Evolutionary conservation across 2,888 invertebrate species (phyloP).

Genomic region (Microplitis manilae): DNA sequence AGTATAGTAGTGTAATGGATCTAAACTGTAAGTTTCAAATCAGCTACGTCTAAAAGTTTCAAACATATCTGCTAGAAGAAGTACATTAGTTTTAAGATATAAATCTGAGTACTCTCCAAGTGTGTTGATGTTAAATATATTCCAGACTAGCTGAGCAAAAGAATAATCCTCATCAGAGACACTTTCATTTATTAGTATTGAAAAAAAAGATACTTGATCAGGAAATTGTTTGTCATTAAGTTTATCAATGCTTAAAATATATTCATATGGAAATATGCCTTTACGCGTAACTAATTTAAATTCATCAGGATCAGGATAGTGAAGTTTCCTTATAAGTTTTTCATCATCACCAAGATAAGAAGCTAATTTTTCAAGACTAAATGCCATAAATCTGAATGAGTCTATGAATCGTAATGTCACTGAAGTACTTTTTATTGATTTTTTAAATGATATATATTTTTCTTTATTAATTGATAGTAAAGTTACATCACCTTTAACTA

Average conservation of each 20-base stretch:
- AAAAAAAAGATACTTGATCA: too few relatives aligned
- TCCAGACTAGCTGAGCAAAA: conserved; percentile 61
- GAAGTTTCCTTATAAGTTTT: conserved; percentile 37
- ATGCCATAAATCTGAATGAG: conserved; percentile 59
- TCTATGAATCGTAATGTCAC: conserved; percentile 52
- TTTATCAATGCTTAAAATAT: too few relatives aligned
- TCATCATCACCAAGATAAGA: conserved; percentile 45
- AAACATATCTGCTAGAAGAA: conserved; percentile 62
- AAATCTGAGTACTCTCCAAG: conserved; percentile 63
- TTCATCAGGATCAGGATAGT: conserved; percentile 39
- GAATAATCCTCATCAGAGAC: conserved; percentile 52
- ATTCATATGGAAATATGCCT: conserved; percentile 54
- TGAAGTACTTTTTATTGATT: conserved; percentile 16
- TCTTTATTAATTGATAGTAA: conserved; percentile 52
- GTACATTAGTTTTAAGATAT: conserved; percentile 55
- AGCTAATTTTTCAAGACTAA: conserved; percentile 56
- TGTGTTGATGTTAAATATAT: conserved; percentile 55
- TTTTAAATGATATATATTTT: conserved; percentile 59
- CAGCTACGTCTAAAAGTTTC: conserved; percentile 62
- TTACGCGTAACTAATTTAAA: conserved; percentile 53
- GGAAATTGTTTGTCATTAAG: too few relatives aligned
- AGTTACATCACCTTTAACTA: conserved; percentile 46
- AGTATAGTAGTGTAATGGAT: conserved; percentile 53
- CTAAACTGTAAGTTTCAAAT: conserved; percentile 57
- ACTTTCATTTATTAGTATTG: too few relatives aligned